These are phyloP conservation scores for Palythoa grandiflora DNA, from an alignment of 92 coral and sea anemone species.

Conservation along the genomic window DNA sequence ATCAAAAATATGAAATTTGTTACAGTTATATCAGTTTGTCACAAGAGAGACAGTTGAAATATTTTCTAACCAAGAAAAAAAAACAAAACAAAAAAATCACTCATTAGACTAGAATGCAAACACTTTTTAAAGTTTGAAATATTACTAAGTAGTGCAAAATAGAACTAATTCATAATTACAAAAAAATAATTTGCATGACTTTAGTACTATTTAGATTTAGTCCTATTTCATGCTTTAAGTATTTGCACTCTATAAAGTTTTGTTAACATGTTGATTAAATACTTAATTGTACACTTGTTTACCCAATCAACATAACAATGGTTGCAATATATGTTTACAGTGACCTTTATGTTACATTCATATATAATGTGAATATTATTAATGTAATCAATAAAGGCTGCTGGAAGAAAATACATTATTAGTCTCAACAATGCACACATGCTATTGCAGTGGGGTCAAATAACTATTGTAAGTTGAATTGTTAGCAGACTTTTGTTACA, in stretches of 20 bases:
- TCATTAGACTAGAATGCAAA: slow-evolving; percentile 8
- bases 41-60: slow-evolving; percentile 18
- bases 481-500: background rate
- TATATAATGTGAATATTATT: slow-evolving; percentile 8
- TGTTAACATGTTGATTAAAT: slow-evolving; percentile 15
- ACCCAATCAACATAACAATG: slow-evolving; percentile 8
- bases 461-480: background rate
- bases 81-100: background rate
- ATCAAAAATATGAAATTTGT: too few relatives aligned
- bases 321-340: background rate
- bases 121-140: slow-evolving; percentile 16
- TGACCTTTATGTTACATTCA: slow-evolving; percentile 30
- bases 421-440: background rate
- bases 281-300: slow-evolving; percentile 11
- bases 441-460: background rate
- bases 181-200: slow-evolving; percentile 23
- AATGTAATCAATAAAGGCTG: slow-evolving; percentile 10
- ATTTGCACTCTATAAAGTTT: slow-evolving; percentile 21
- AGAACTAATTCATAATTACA: slow-evolving; percentile 27
- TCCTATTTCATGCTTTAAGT: slow-evolving; percentile 24
- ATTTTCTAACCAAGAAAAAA: slow-evolving; percentile 16
- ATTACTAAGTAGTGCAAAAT: slow-evolving; percentile 22
- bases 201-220: slow-evolving; percentile 17
- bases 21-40: slow-evolving; percentile 28
- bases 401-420: slow-evolving; percentile 21